A percentile compares a stretch with the other conserved stretches of the same genome.
phyloP scores from a whole-genome alignment of 2,797 vertebrate genomes.

The Sparidentex hasta region DNA sequence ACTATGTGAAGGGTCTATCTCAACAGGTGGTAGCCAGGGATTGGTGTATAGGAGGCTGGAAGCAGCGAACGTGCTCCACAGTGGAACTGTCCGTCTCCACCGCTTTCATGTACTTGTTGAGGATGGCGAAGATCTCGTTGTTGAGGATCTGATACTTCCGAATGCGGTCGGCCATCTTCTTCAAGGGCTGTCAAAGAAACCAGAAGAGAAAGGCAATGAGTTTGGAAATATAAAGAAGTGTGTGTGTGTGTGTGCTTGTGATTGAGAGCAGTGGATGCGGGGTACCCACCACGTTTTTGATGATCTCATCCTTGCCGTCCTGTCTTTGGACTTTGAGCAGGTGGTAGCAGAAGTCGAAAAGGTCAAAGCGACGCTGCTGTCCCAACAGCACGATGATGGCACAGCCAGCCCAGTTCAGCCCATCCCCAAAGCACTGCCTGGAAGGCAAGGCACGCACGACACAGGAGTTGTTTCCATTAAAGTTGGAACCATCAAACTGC shows the following conservation, averaged over 20 bases:
- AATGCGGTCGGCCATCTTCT: slow-evolving; percentile 99
- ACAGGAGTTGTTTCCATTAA: slow-evolving; percentile 2
- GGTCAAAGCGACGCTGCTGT: slow-evolving; percentile 97
- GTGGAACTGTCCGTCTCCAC: slow-evolving; percentile 99
- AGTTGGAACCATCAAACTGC: neutral
- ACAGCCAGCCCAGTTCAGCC: slow-evolving; percentile 98
- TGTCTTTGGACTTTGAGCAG: slow-evolving; percentile 98
- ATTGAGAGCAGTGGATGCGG: neutral
- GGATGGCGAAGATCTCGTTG: slow-evolving; percentile 99
- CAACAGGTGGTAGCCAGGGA: slow-evolving; percentile 98
- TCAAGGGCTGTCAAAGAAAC: slow-evolving; percentile 89
- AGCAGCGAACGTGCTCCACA: slow-evolving; percentile 98
- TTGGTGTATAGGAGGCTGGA: slow-evolving; percentile 99
- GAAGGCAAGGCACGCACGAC: neutral
- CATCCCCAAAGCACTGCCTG: slow-evolving; percentile 98
- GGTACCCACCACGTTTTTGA: slow-evolving; percentile 96
- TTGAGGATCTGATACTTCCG: slow-evolving; percentile 99
- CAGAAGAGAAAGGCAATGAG: neutral
- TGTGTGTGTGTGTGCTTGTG: neutral
- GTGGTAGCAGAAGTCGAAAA: slow-evolving; percentile 99
- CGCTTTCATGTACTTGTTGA: slow-evolving; percentile 99
- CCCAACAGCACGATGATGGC: slow-evolving; percentile 97
- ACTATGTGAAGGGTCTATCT: slow-evolving; percentile 64
- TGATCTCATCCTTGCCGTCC: slow-evolving; percentile 99
- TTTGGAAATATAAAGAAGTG: neutral